Percentiles rank a stretch among this genome's conserved stretches.
These are phyloP conservation scores for Amphipyra tragopoginis DNA, from an alignment of 2,888 invertebrate genomes.

Conservation along the genomic window DNA sequence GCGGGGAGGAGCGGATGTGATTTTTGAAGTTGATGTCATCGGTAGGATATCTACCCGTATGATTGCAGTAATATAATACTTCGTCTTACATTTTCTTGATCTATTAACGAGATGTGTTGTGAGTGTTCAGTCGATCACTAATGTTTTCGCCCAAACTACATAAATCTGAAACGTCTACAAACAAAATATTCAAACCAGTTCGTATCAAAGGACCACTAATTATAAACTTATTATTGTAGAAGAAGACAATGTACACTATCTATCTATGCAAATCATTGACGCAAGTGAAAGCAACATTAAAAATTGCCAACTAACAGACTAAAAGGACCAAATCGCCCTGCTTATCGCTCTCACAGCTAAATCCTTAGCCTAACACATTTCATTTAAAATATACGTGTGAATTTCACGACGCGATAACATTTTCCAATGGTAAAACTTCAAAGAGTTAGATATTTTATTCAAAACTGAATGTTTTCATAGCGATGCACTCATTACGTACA, in stretches of 20 bases:
- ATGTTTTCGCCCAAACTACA: too few relatives aligned
- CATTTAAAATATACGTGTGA: conserved; percentile 49
- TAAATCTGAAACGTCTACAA: too few relatives aligned
- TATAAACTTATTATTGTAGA: too few relatives aligned
- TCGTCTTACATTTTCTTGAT: too few relatives aligned
- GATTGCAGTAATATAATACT: neutral
- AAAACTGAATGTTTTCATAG: conserved; percentile 30
- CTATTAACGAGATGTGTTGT: too few relatives aligned
- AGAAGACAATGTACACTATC: too few relatives aligned
- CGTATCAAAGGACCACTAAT: too few relatives aligned
- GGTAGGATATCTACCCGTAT: neutral
- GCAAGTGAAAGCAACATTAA: too few relatives aligned
- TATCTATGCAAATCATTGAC: too few relatives aligned
- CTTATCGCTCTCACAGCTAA: neutral
- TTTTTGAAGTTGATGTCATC: conserved; percentile 16
- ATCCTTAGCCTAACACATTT: conserved; percentile 25
- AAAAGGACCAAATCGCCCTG: conserved; percentile 7
- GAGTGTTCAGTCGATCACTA: too few relatives aligned
- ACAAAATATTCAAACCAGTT: too few relatives aligned
- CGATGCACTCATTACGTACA: conserved; percentile 2
- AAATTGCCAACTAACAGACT: too few relatives aligned
- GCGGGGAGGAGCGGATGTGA: conserved; percentile 10
- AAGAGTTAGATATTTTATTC: conserved; percentile 29
- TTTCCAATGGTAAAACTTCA: conserved; percentile 45
- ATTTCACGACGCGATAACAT: conserved; percentile 35